Base-by-base conservation (phyloP, 2,888 invertebrate genomes). In the Trichopria drosophilae region DNA sequence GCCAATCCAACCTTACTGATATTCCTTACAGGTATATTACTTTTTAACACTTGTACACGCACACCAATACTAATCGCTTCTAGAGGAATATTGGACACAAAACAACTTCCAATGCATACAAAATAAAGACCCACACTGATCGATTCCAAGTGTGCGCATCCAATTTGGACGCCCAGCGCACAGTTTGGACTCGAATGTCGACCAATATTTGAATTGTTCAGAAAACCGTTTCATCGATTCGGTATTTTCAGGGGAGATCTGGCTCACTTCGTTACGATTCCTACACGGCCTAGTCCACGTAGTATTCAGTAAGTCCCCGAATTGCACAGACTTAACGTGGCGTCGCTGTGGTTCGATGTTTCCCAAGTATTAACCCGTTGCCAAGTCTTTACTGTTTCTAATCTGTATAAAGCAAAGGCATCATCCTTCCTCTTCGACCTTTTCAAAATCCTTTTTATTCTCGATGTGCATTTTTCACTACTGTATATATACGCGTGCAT, bases 1-100 rank as follows among this genome's bases (percentile, higher is more conserved):
- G 90, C 67, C 93, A 93, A 76, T 91, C 91, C 67, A 93, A 93
- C 78, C 84, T 93, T 59, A 86, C 88, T 70, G 90, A 91, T 68
- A 85, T 90, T 65, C 87, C 89, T 13, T 88, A 87, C 79, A 87
- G 91, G 90, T 90, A 78, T 55, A 60, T 52, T 35, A 47, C n/a
- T n/a, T n/a, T n/a, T n/a, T n/a, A n/a, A n/a, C n/a, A n/a, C n/a
- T n/a, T n/a, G n/a, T n/a, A n/a, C n/a, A n/a, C n/a, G n/a, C n/a
- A n/a, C n/a, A n/a, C n/a, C n/a, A n/a, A n/a, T n/a, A n/a, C n/a
- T n/a, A n/a, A n/a, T n/a, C n/a, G n/a, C n/a, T n/a, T n/a, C n/a
- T n/a, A n/a, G n/a, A n/a, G n/a, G n/a, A n/a, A n/a, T n/a, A n/a
- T n/a, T n/a, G n/a, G n/a, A n/a, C n/a, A n/a, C n/a, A n/a, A n/a